These are phyloP conservation scores for Yponomeuta plumbellus DNA, from an alignment of 2,888 invertebrate genomes.

Conservation along the genomic window DNA sequence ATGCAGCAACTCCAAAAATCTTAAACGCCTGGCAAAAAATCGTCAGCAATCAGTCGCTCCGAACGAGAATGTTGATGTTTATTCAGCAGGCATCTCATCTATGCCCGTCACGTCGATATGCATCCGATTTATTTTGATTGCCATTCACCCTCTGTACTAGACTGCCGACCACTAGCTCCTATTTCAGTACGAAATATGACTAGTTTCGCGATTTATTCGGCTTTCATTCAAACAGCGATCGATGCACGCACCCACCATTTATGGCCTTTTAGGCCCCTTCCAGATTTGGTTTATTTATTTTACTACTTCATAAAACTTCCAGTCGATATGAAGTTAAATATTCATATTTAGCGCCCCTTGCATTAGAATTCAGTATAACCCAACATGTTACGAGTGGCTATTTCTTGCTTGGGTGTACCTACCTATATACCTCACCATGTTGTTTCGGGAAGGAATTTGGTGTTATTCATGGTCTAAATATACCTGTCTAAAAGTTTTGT, in stretches of 20 bases:
- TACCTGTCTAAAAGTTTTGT: too few species aligned
- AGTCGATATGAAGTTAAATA: too few species aligned
- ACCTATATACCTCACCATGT: not conserved
- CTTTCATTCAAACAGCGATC: not conserved
- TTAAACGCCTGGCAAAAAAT: constrained; percentile 16
- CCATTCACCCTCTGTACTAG: not conserved
- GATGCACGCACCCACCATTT: not conserved
- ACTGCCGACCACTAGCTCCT: constrained; percentile 4
- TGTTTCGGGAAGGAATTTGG: not conserved
- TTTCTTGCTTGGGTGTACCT: not conserved
- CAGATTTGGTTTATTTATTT: not conserved
- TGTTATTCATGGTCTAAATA: not conserved
- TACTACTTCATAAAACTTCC: not conserved
- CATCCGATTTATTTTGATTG: constrained; percentile 17
- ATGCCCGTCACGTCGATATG: constrained; percentile 17
- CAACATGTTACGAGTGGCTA: not conserved
- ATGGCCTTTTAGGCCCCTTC: not conserved
- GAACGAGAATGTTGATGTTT: constrained; percentile 16
- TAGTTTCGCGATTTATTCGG: not conserved
- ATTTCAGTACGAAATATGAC: constrained; percentile 7
- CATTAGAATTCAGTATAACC: not conserved
- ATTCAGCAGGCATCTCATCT: constrained; percentile 15
- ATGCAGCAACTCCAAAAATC: not conserved
- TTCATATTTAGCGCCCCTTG: not conserved
- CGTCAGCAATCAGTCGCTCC: constrained; percentile 16